Evolutionary conservation across 2,888 invertebrate genomes (phyloP).

Genomic region (Boloria selene): DNA sequence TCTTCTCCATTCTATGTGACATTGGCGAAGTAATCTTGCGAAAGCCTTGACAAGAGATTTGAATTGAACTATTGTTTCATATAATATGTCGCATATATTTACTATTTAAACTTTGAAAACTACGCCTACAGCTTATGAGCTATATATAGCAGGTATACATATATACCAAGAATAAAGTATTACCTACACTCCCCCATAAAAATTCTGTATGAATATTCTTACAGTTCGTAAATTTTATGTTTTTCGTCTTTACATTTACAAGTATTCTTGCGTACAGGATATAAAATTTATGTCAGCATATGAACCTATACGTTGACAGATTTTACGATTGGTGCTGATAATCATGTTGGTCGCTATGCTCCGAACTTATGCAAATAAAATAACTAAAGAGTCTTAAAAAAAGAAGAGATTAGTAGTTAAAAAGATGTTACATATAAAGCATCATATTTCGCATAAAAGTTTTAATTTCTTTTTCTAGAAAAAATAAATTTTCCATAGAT

Average conservation of each 20-base stretch:
- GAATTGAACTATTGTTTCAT: too few species aligned
- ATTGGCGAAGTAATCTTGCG: too few species aligned
- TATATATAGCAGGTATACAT: constrained; percentile 17
- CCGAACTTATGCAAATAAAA: too few species aligned
- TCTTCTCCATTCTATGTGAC: too few species aligned
- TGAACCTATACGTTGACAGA: constrained; percentile 48
- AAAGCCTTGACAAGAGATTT: too few species aligned
- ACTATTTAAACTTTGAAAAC: background rate
- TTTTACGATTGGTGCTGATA: constrained; percentile 61
- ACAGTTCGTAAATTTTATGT: constrained; percentile 77
- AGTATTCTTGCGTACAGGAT: constrained; percentile 46
- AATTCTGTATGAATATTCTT: constrained; percentile 65
- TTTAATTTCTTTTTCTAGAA: too few species aligned
- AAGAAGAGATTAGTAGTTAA: too few species aligned
- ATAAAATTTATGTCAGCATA: constrained; percentile 52
- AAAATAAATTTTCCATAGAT: too few species aligned
- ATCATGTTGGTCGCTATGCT: constrained; percentile 27
- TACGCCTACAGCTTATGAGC: constrained; percentile 25
- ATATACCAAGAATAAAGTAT: constrained; percentile 48
- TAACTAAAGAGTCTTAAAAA: background rate
- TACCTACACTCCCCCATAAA: constrained; percentile 68
- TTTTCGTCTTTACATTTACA: constrained; percentile 52
- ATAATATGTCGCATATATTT: too few species aligned
- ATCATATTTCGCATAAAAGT: too few species aligned
- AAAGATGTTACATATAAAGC: too few species aligned